Conservation (phyloP, 1,140 invertebrate species). For the Mylabris phalerata region DNA sequence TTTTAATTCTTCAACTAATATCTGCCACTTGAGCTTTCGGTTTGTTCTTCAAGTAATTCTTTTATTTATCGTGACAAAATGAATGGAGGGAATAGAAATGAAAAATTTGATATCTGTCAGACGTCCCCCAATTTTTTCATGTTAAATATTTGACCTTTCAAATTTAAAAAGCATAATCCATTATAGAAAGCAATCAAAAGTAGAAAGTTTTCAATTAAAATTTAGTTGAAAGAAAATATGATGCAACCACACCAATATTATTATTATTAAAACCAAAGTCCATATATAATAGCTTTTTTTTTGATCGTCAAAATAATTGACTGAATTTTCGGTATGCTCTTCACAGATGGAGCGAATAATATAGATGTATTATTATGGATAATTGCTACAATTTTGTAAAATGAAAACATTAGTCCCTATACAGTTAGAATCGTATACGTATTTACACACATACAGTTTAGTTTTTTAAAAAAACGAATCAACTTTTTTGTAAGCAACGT, state of each 20-base stretch:
- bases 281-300: background rate
- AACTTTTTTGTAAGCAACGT: no score
- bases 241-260: background rate
- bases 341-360: background rate
- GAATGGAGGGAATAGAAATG: conserved; percentile 24
- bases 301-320: background rate
- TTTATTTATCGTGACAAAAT: conserved; percentile 25
- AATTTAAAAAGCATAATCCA: conserved; percentile 20
- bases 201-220: conserved; percentile 16
- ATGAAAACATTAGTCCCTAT: background rate
- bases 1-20: conserved; percentile 32
- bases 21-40: conserved; percentile 25
- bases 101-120: conserved; percentile 30
- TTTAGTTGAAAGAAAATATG: conserved; percentile 16
- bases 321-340: background rate
- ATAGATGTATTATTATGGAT: background rate
- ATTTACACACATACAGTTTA: no score
- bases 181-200: conserved; percentile 10
- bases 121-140: conserved; percentile 3
- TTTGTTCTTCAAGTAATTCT: conserved; percentile 25
- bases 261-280: conserved; percentile 6
- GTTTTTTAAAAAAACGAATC: no score
- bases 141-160: conserved; percentile 26
- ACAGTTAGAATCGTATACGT: no score
- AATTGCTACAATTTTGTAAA: background rate